Base-by-base conservation (phyloP, 2,113 vertebrate species). In the Cromileptes altivelis region DNA sequence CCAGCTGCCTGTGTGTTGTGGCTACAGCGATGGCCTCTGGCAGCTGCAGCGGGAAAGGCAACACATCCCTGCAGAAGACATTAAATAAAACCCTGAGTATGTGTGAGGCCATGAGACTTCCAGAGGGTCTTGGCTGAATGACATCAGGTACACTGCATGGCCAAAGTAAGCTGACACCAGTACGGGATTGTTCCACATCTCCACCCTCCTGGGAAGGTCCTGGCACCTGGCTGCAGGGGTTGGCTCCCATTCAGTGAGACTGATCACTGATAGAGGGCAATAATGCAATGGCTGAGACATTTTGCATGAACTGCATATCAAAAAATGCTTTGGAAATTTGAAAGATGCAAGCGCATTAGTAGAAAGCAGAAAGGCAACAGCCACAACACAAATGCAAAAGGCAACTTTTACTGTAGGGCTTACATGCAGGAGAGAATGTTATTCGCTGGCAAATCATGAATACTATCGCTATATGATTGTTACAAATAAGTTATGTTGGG, bases 41-140 rank as follows among this genome's bases (percentile, higher is more conserved):
- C 17, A 98, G 96, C 90, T 96, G 94, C 56, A 98, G 95, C 0
- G 96, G 94, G 71, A 97, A 95, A 15, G 97, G 96, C 45, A 98
- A 90, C 70, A 98, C 92, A 87, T 97, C 97, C 89, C 97, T 98
- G 92, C 52, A 87, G 85, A 85, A n/a, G 68, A 37, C 15, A 11
- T 25, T 11, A 17, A 25, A 33, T 13, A 0, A 79, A 40, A 37
- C 5, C 1, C 6, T 18, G 53, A 30, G 45, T 9, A 23, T 49
- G 42, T 42, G 57, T 62, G 60, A 12, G 3, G 17, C 6, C 25
- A 17, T 17, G 13, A 50, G 14, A 23, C 23, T 40, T 60, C 25
- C 55, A 37, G 18, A 49, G 12, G 13, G 3, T 62, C 27, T 52
- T 5, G 27, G 19, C 71, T 37, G 4, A 40, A 11, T 53, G 45